Percentiles rank a stretch among this genome's conserved stretches.
These are phyloP conservation scores for Todiramphus chloris DNA, from an alignment of 2,113 vertebrate genomes.

Conservation along the genomic window DNA sequence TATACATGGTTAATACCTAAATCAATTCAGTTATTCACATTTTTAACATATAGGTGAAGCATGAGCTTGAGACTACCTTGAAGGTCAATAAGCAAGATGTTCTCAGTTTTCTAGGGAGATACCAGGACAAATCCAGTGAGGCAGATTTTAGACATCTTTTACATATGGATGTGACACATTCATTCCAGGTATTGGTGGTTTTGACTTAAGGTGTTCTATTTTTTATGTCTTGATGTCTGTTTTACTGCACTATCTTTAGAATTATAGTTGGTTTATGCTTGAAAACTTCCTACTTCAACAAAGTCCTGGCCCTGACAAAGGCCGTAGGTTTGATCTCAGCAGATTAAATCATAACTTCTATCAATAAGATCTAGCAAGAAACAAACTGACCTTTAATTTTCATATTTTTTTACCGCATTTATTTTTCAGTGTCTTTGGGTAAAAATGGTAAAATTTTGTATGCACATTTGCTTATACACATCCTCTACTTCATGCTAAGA, in stretches of 20 bases:
- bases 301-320: neutral
- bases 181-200: constrained; percentile 76
- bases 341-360: neutral
- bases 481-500: neutral
- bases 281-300: neutral
- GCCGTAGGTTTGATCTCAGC: neutral
- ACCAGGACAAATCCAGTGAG: constrained; percentile 61
- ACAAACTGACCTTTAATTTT: neutral
- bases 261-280: neutral
- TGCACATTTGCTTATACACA: neutral
- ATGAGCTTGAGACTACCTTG: constrained; percentile 71
- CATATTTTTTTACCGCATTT: neutral
- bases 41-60: constrained; percentile 66
- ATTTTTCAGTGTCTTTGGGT: neutral
- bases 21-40: neutral
- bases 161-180: constrained; percentile 72
- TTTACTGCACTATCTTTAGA: neutral
- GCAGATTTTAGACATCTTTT: constrained; percentile 60
- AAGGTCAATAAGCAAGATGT: constrained; percentile 72
- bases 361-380: neutral
- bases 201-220: neutral
- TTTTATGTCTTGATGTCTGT: neutral
- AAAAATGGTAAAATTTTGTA: neutral
- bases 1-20: neutral
- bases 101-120: constrained; percentile 71